These are phyloP conservation scores for Protonemura montana DNA, from an alignment of 2,888 invertebrate species.

Conservation along the genomic window DNA sequence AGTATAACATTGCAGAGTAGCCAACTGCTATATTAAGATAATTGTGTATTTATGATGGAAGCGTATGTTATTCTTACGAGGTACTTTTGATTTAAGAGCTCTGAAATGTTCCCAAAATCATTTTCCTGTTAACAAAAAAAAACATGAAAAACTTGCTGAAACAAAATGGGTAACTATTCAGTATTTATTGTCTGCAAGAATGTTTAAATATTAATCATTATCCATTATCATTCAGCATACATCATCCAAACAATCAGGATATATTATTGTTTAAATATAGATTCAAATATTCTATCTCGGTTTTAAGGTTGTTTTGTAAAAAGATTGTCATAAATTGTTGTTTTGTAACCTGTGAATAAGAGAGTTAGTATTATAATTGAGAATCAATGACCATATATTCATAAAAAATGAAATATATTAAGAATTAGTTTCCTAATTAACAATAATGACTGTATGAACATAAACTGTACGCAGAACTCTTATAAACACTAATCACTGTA, in stretches of 20 bases:
- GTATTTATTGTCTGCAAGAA: conserved; percentile 5
- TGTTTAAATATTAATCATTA: not conserved
- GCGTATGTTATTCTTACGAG: not conserved
- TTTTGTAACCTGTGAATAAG: conserved; percentile 37
- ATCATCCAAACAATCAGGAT: conserved; percentile 17
- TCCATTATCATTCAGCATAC: conserved; percentile 13
- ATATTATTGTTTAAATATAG: conserved; percentile 38
- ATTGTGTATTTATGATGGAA: conserved; percentile 18
- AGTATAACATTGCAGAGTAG: conserved; percentile 12
- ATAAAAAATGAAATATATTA: conserved; percentile 16
- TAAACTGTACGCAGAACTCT: conserved; percentile 7
- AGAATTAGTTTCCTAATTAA: conserved; percentile 36
- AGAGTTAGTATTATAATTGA: not conserved
- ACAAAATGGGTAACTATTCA: conserved; percentile 22
- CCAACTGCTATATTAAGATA: conserved; percentile 22
- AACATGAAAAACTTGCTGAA: conserved; percentile 2
- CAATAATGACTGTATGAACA: conserved; percentile 22
- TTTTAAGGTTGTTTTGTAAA: conserved; percentile 41
- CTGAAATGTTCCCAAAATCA: not conserved
- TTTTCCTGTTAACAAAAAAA: not conserved
- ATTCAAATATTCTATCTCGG: conserved; percentile 36
- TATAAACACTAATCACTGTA: conserved; percentile 31
- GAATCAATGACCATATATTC: conserved; percentile 28
- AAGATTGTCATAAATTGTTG: conserved; percentile 35
- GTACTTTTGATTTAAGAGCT: not conserved